phyloP scores from a whole-genome alignment of 2,797 vertebrate genomes.

The Parotocinclus haroldoi region DNA sequence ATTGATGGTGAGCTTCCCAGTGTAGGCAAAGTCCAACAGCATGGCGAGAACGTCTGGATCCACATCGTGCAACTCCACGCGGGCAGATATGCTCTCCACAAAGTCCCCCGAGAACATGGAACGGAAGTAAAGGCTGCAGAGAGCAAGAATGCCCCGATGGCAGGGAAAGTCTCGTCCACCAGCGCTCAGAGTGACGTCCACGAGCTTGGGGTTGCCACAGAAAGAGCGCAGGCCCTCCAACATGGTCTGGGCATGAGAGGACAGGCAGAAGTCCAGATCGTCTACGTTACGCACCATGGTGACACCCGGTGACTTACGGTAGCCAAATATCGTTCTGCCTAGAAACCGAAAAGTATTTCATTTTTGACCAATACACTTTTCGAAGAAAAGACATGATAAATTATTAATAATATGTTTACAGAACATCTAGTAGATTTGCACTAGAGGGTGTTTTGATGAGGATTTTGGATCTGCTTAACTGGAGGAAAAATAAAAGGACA shows the following conservation, averaged over 20 bases:
- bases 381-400: too few relatives aligned
- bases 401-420: too few relatives aligned
- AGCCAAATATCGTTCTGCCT: slow-evolving; percentile 50
- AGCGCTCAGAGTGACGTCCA: slow-evolving; percentile 82
- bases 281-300: slow-evolving; percentile 92
- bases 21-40: slow-evolving; percentile 91
- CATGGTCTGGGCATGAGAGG: slow-evolving; percentile 86
- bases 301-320: background rate
- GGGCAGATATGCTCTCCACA: slow-evolving; percentile 85
- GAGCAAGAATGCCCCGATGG: slow-evolving; percentile 86
- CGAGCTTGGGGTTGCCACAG: slow-evolving; percentile 82
- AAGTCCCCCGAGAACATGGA: slow-evolving; percentile 95
- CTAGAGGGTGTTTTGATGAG: too few relatives aligned
- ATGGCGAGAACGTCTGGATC: slow-evolving; percentile 73
- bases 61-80: slow-evolving; percentile 85
- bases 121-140: slow-evolving; percentile 91
- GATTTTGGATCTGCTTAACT: too few relatives aligned
- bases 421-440: too few relatives aligned
- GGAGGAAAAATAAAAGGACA: too few relatives aligned
- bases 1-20: slow-evolving; percentile 90
- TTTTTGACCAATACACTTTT: too few relatives aligned
- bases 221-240: slow-evolving; percentile 84
- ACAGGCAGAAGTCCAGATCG: slow-evolving; percentile 88
- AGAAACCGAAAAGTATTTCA: slow-evolving; percentile 1
- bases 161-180: slow-evolving; percentile 84